A percentile compares a stretch with the other conserved stretches of the same genome.
Evolutionary conservation across 1,140 invertebrate genomes (phyloP).

Genomic region (Colletes latitarsis): DNA sequence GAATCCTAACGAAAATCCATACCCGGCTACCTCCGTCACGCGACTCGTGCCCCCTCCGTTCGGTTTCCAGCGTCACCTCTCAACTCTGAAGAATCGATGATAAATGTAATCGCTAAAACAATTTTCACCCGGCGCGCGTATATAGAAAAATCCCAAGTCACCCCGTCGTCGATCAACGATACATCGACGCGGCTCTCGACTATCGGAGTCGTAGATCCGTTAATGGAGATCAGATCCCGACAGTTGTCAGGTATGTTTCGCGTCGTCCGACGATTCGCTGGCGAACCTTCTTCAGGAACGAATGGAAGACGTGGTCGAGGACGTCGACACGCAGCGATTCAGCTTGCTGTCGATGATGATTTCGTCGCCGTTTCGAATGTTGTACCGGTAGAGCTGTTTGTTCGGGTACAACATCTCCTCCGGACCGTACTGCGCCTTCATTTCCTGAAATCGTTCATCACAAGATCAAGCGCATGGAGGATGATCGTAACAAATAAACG

Average conservation of each 20-base stretch:
- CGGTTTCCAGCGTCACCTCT: not conserved
- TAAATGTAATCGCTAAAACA: conserved; percentile 37
- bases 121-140: conserved; percentile 6
- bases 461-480: not conserved
- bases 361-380: conserved; percentile 94
- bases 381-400: conserved; percentile 94
- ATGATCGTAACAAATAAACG: too few species aligned
- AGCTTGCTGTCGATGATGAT: conserved; percentile 92
- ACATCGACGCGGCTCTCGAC: not conserved
- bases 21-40: not conserved
- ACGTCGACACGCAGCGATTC: conserved; percentile 74
- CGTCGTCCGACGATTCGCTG: conserved; percentile 48
- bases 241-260: conserved; percentile 43
- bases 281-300: conserved; percentile 74
- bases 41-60: not conserved
- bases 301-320: conserved; percentile 76
- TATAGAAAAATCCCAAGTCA: conserved; percentile 20
- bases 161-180: conserved; percentile 23
- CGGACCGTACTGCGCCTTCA: conserved; percentile 84
- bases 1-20: not conserved
- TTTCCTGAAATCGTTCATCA: conserved; percentile 79
- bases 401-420: conserved; percentile 94
- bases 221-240: conserved; percentile 48
- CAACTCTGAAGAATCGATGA: conserved; percentile 58
- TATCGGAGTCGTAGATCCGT: conserved; percentile 12